Evolutionary conservation across 2,797 vertebrate genomes (phyloP).

Genomic region (Danio albolineatus): DNA sequence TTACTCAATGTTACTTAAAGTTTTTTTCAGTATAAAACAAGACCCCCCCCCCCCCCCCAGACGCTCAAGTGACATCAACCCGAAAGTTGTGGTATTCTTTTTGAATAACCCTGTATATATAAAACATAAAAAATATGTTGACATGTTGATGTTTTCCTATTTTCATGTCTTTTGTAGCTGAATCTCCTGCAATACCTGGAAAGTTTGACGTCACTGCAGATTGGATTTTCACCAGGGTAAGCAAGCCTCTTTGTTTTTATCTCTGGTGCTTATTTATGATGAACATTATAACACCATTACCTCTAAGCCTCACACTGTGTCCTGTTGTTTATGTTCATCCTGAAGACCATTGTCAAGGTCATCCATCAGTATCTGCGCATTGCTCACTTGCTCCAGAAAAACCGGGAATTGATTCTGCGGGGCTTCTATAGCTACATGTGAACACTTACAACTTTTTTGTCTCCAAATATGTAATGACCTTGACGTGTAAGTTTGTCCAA

Average conservation of each 20-base stretch:
- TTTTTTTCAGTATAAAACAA: too few relatives aligned
- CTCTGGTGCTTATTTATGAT: neutral
- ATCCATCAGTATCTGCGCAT: conserved; percentile 87
- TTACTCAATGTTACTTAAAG: too few relatives aligned
- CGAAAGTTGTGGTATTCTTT: too few relatives aligned
- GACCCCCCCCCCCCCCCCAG: too few relatives aligned
- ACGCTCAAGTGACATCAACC: too few relatives aligned
- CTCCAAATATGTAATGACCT: conserved; percentile 13
- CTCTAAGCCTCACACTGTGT: neutral
- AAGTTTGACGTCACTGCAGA: conserved; percentile 88
- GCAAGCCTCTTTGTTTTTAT: conserved; percentile 27
- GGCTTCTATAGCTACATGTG: conserved; percentile 88
- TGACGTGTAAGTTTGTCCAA: neutral
- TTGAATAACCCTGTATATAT: too few relatives aligned
- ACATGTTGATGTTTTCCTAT: too few relatives aligned
- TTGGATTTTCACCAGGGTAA: conserved; percentile 86
- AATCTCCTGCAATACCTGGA: conserved; percentile 78
- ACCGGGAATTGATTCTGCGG: conserved; percentile 82
- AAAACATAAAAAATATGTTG: too few relatives aligned
- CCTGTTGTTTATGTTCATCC: conserved; percentile 36
- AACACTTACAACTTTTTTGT: conserved; percentile 61
- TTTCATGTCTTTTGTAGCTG: conserved; percentile 70
- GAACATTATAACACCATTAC: conserved; percentile 19
- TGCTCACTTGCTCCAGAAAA: conserved; percentile 72
- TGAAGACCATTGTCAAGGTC: conserved; percentile 81